These are phyloP conservation scores for Zoanthus sansibaricus DNA, from an alignment of 92 coral and sea anemone species.

Conservation along the genomic window DNA sequence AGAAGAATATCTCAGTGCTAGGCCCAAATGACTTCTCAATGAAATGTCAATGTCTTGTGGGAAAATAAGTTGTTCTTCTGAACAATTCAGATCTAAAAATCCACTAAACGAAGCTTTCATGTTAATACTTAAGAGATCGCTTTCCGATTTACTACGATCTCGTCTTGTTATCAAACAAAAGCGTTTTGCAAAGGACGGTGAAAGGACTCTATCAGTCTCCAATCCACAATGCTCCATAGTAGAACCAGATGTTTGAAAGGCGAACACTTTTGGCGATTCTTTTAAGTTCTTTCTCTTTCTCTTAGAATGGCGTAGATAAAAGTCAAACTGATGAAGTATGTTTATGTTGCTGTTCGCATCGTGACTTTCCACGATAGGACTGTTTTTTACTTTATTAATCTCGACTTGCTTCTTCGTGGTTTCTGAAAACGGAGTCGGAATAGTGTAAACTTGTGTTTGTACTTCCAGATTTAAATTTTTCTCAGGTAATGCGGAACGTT, in stretches of 20 bases:
- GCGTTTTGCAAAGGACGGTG: too few relatives aligned
- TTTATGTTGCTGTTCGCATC: neutral
- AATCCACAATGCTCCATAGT: neutral
- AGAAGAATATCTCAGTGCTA: neutral
- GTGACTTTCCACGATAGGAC: neutral
- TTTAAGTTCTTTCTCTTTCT: neutral
- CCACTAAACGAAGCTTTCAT: neutral
- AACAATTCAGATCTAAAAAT: neutral
- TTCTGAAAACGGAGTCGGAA: neutral
- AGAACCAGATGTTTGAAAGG: neutral
- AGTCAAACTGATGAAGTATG: neutral
- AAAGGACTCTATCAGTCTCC: too few relatives aligned
- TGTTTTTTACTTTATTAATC: neutral
- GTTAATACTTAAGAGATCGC: neutral
- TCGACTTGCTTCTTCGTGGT: neutral
- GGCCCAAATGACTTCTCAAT: neutral
- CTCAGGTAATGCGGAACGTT: neutral
- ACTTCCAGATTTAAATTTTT: neutral
- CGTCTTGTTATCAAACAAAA: neutral
- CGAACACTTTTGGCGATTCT: neutral
- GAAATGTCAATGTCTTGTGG: neutral
- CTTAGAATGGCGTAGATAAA: neutral
- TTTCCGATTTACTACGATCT: constrained; percentile 8
- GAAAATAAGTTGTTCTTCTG: neutral
- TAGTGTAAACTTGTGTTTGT: neutral